Evolutionary conservation across 1,140 invertebrate species (phyloP).

Genomic region (Caenorhabditis briggsae): DNA sequence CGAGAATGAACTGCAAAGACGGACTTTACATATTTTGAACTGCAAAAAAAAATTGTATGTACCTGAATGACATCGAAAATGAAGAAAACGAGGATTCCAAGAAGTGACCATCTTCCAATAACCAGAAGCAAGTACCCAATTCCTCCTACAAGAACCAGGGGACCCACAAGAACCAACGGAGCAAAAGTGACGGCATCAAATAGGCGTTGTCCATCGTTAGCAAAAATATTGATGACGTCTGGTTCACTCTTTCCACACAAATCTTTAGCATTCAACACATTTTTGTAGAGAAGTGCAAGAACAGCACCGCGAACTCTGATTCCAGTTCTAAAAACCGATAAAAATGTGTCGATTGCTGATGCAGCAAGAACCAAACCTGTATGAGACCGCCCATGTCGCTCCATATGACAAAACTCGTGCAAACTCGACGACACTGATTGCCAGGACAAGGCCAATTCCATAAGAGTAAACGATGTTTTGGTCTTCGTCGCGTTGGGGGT

Average conservation of each 20-base stretch:
- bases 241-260: conserved; percentile 81
- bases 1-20: conserved; percentile 79
- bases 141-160: conserved; percentile 82
- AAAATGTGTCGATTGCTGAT: neutral
- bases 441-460: conserved; percentile 71
- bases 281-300: conserved; percentile 82
- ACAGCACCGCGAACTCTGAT: conserved; percentile 82
- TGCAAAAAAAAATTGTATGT: too few relatives aligned
- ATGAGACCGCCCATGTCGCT: conserved; percentile 82
- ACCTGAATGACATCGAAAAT: conserved; percentile 83
- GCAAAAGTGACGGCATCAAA: conserved; percentile 82
- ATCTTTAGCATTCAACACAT: conserved; percentile 81
- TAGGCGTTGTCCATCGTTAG: conserved; percentile 83
- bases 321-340: conserved; percentile 79
- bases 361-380: conserved; percentile 65
- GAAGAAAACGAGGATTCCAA: conserved; percentile 82
- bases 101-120: conserved; percentile 82
- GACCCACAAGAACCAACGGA: conserved; percentile 82
- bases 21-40: neutral
- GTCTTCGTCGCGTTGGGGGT: conserved; percentile 58
- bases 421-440: conserved; percentile 79
- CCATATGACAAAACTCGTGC: conserved; percentile 81
- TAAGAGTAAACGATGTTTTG: conserved; percentile 67
- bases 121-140: conserved; percentile 82
- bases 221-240: conserved; percentile 84